A percentile compares a stretch with the other conserved stretches of the same genome.
Conservation (phyloP, 2,797 vertebrate genomes). For the Pteropus rufus region DNA sequence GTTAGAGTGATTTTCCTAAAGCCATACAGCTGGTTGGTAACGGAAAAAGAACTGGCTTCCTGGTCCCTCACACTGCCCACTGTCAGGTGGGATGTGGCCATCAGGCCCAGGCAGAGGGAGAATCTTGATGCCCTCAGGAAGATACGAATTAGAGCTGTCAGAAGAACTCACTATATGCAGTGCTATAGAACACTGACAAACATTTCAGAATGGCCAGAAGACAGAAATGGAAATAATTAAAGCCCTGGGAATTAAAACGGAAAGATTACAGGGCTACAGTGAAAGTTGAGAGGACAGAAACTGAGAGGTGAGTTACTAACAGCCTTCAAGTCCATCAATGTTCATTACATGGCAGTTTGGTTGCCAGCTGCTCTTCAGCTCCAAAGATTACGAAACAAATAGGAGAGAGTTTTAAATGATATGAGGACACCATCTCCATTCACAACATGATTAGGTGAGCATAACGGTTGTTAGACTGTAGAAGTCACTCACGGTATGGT, state of each 20-base stretch:
- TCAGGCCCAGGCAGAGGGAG: not conserved
- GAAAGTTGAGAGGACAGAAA: not conserved
- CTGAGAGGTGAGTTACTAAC: not conserved
- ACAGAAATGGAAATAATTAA: constrained; percentile 53
- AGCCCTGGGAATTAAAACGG: constrained; percentile 6
- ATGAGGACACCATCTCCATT: not conserved
- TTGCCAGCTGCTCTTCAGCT: not conserved
- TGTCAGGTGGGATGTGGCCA: not conserved
- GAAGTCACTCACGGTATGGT: not conserved
- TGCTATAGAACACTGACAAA: not conserved
- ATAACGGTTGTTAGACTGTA: not conserved
- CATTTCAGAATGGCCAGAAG: not conserved
- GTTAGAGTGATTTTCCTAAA: not conserved
- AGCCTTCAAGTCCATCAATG: not conserved
- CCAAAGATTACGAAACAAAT: not conserved
- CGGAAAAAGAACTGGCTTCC: not conserved
- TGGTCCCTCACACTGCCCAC: not conserved
- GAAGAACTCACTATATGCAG: not conserved
- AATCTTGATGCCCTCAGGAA: not conserved
- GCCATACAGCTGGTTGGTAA: not conserved
- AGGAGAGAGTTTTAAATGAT: not conserved
- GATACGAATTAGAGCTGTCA: not conserved
- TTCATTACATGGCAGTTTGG: not conserved
- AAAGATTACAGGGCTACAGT: not conserved
- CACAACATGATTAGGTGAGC: not conserved